Evolutionary conservation across 2,797 vertebrate species (phyloP).

Genomic region (Phataginus tetradactyla): DNA sequence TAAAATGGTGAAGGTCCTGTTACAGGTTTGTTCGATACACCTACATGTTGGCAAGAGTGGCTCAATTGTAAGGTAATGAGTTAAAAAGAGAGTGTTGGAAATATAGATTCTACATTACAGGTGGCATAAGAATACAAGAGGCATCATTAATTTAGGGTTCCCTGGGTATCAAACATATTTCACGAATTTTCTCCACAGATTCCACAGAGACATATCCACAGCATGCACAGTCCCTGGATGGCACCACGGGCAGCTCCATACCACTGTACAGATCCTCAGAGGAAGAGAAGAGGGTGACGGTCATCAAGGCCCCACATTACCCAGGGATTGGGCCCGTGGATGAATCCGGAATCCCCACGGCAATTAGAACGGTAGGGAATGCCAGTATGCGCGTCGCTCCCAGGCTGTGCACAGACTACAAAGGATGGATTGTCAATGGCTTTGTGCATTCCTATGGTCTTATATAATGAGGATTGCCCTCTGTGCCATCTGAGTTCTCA

Average conservation of each 20-base stretch:
- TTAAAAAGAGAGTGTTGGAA: neutral
- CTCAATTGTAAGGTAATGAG: neutral
- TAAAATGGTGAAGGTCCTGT: neutral
- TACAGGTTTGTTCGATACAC: no score
- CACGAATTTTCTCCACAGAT: slow-evolving; percentile 86
- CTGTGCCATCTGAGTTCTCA: slow-evolving; percentile 73
- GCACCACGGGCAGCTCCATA: slow-evolving; percentile 88
- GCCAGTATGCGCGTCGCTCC: slow-evolving; percentile 29
- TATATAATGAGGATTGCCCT: slow-evolving; percentile 81
- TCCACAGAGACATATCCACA: slow-evolving; percentile 91
- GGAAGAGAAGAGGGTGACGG: slow-evolving; percentile 95
- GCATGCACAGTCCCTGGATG: slow-evolving; percentile 90
- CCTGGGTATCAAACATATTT: neutral
- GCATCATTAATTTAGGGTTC: no score
- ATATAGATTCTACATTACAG: neutral
- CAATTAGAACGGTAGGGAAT: slow-evolving; percentile 97
- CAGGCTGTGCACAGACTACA: slow-evolving; percentile 78
- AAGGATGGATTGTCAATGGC: slow-evolving; percentile 84
- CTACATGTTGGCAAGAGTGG: neutral
- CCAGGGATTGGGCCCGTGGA: slow-evolving; percentile 98
- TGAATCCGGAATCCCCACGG: slow-evolving; percentile 97
- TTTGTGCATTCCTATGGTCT: slow-evolving; percentile 84
- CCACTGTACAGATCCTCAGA: slow-evolving; percentile 96
- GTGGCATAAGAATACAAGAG: neutral
- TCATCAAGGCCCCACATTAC: slow-evolving; percentile 98